Evolutionary conservation across 1,140 invertebrate genomes (phyloP).

Genomic region (Polyergus mexicanus): DNA sequence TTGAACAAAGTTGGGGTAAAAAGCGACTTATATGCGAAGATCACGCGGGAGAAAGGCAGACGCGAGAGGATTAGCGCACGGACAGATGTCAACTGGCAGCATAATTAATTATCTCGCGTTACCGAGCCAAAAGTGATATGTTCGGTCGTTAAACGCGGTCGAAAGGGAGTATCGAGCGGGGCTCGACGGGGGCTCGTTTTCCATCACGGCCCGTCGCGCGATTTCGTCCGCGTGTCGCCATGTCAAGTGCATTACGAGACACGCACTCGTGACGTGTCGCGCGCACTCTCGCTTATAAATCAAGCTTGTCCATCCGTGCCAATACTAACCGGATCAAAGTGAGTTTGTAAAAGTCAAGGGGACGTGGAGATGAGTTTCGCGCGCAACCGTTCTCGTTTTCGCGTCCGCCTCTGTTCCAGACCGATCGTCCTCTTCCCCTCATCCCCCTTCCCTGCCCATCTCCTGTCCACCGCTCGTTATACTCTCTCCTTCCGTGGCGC

Average conservation of each 20-base stretch:
- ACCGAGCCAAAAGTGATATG: constrained; percentile 49
- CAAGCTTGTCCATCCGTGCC: constrained; percentile 58
- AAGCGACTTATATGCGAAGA: neutral
- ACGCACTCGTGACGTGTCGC: constrained; percentile 61
- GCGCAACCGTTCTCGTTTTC: constrained; percentile 34
- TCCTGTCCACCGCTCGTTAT: constrained; percentile 53
- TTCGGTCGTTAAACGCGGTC: constrained; percentile 54
- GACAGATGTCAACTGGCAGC: constrained; percentile 23
- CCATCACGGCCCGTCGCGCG: constrained; percentile 51
- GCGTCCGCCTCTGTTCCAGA: constrained; percentile 3
- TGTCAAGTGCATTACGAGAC: constrained; percentile 63
- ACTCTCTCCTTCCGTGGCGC: constrained; percentile 67
- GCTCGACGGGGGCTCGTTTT: constrained; percentile 46
- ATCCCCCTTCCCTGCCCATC: neutral
- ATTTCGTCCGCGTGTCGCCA: constrained; percentile 58
- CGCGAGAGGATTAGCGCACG: neutral
- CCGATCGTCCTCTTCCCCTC: neutral
- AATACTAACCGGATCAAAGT: constrained; percentile 68
- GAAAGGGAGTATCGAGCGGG: constrained; percentile 54
- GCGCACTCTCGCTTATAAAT: constrained; percentile 63
- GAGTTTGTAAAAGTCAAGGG: constrained; percentile 65
- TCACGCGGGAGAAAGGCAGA: neutral
- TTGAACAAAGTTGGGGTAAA: neutral
- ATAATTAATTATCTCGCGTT: constrained; percentile 55
- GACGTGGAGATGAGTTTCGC: constrained; percentile 50